These are phyloP conservation scores for Probosciger aterrimus DNA, from an alignment of 2,113 vertebrate species.

Conservation along the genomic window DNA sequence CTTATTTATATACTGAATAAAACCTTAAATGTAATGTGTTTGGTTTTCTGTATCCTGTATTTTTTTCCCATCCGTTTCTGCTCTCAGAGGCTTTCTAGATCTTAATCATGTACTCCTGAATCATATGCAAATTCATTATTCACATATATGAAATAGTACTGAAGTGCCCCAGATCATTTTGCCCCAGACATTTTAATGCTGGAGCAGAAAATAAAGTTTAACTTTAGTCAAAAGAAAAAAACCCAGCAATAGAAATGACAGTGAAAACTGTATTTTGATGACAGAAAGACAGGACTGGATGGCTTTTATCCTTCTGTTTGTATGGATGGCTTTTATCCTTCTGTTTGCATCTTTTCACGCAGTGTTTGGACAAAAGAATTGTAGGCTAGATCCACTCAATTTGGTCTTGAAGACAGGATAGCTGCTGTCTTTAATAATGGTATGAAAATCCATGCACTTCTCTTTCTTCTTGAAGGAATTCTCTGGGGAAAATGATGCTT, in stretches of 20 bases:
- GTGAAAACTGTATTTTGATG: not conserved
- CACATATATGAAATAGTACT: not conserved
- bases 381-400: accelerated
- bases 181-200: not conserved
- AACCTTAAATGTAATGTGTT: not conserved
- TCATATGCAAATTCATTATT: not conserved
- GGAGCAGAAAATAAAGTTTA: not conserved
- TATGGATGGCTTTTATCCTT: not conserved
- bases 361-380: accelerated
- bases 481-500: not conserved
- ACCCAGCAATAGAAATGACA: not conserved
- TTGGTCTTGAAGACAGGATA: not conserved
- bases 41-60: not conserved
- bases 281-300: not conserved
- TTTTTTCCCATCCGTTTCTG: not conserved
- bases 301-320: not conserved
- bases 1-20: not conserved
- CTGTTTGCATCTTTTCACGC: not conserved
- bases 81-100: not conserved
- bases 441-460: not conserved
- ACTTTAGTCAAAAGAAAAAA: not conserved
- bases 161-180: not conserved
- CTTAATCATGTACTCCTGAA: not conserved
- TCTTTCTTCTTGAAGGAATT: not conserved
- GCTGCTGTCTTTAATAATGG: not conserved